phyloP scores from a whole-genome alignment of 2,113 vertebrate species.

The Pangasianodon gigas region DNA sequence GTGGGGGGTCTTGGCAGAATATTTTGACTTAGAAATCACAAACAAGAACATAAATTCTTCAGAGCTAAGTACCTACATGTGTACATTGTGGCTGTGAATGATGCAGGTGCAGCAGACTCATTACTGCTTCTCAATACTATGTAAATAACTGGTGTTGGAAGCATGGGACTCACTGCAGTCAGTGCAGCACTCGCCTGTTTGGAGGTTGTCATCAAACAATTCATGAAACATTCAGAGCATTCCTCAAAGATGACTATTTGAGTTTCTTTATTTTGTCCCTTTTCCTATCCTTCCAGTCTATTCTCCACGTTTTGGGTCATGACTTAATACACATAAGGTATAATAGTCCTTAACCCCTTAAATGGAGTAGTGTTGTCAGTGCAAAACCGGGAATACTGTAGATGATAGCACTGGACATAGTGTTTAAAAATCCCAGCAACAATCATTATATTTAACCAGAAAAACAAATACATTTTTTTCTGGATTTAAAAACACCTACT shows the following conservation, averaged over 20 bases:
- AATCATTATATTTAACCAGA: background rate
- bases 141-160: constrained; percentile 46
- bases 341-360: background rate
- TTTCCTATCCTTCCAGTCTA: background rate
- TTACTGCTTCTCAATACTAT: constrained; percentile 41
- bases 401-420: background rate
- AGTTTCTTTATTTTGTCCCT: background rate
- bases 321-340: background rate
- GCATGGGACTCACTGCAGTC: constrained; percentile 18
- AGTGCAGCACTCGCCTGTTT: constrained; percentile 39
- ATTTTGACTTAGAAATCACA: background rate
- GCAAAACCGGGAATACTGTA: background rate
- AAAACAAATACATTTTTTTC: background rate
- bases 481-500: background rate
- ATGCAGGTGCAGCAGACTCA: constrained; percentile 31
- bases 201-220: constrained; percentile 51
- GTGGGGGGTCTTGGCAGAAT: background rate
- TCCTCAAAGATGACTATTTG: background rate
- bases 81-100: constrained; percentile 36
- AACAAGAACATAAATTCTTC: background rate
- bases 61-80: background rate
- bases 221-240: constrained; percentile 31
- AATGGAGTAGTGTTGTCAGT: background rate
- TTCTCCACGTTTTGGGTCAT: background rate
- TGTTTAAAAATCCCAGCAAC: background rate